Evolutionary conservation across 2,113 vertebrate genomes (phyloP).

Genomic region (Gasterosteus aculeatus): DNA sequence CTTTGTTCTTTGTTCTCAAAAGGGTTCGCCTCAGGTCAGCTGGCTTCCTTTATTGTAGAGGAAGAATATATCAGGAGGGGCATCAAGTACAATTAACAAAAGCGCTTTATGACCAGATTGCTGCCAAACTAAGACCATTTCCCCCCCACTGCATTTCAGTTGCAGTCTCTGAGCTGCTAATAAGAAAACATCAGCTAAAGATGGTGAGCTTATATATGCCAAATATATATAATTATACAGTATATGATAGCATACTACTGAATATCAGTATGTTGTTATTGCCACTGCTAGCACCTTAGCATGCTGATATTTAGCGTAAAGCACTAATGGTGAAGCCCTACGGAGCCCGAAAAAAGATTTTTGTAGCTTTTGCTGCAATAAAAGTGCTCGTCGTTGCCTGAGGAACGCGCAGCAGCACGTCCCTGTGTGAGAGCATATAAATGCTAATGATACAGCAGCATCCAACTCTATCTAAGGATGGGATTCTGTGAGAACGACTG

Average conservation of each 20-base stretch:
- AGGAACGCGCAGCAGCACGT: slow-evolving; percentile 16
- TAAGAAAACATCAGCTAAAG: not conserved
- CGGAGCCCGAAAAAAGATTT: not conserved
- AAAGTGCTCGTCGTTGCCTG: slow-evolving; percentile 6
- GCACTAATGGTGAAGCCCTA: not conserved
- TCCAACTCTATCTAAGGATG: slow-evolving; percentile 27
- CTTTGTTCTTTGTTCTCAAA: not conserved
- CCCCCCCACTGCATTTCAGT: too few species aligned
- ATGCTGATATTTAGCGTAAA: not conserved
- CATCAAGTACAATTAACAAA: not conserved
- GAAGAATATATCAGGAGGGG: not conserved
- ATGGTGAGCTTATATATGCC: not conserved
- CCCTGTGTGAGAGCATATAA: slow-evolving; percentile 23
- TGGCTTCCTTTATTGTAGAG: not conserved
- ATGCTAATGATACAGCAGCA: slow-evolving; percentile 41
- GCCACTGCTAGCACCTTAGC: not conserved
- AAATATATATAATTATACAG: too few species aligned
- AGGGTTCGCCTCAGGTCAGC: too few species aligned
- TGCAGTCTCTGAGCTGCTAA: not conserved
- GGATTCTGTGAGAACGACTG: slow-evolving; percentile 21
- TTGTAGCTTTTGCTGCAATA: slow-evolving; percentile 21
- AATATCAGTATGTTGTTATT: not conserved
- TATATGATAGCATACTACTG: too few species aligned
- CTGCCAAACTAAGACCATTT: not conserved
- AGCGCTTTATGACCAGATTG: too few species aligned